Evolutionary conservation across 2,888 invertebrate genomes (phyloP).

Genomic region (Aphelenchoides bicaudatus): DNA sequence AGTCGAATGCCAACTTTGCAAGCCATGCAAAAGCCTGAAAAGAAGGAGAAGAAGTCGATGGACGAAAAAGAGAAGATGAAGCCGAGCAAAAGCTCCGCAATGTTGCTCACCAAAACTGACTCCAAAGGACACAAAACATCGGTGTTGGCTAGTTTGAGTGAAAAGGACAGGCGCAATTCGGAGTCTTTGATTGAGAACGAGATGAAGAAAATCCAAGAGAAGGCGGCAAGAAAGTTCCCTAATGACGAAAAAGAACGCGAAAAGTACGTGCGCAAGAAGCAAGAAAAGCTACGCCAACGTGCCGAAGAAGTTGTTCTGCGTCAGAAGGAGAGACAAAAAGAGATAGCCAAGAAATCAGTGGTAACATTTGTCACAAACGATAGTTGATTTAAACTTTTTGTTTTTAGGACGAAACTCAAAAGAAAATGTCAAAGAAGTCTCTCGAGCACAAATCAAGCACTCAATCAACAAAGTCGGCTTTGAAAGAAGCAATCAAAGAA

Average conservation of each 20-base stretch:
- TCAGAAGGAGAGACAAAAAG: slow-evolving; percentile 9
- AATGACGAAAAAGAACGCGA: neutral
- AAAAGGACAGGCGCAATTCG: neutral
- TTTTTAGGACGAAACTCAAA: neutral
- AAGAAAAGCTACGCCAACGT: neutral
- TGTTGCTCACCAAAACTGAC: neutral
- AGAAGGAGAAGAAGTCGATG: slow-evolving; percentile 13
- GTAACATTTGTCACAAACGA: no score
- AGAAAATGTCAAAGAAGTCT: no score
- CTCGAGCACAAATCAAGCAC: no score
- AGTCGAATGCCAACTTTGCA: slow-evolving; percentile 5
- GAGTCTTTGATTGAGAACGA: neutral
- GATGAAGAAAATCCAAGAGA: slow-evolving; percentile 10
- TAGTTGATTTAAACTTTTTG: no score
- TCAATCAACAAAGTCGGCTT: no score
- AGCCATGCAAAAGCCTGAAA: neutral
- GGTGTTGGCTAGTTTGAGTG: neutral
- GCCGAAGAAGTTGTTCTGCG: slow-evolving; percentile 1
- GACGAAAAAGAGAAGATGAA: slow-evolving; percentile 7
- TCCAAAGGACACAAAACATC: no score
- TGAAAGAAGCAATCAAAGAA: neutral
- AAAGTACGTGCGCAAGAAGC: slow-evolving; percentile 15
- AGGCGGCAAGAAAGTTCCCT: neutral
- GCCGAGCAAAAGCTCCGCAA: no score
- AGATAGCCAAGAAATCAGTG: slow-evolving; percentile 11